Conservation (phyloP, 2,888 invertebrate species). For the Linnaemya vulpina region DNA sequence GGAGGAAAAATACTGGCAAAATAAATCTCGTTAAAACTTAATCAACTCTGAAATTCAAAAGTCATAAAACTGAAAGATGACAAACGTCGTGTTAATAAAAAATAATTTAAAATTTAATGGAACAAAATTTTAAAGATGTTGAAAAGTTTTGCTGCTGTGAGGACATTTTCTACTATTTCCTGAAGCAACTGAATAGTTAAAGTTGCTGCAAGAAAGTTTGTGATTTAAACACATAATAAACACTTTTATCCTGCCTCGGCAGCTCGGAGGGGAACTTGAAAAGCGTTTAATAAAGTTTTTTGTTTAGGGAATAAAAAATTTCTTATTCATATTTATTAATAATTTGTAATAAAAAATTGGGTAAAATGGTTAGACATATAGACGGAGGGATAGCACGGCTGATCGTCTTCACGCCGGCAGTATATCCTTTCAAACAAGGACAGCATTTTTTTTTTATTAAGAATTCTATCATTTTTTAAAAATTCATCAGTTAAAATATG, state of each 20-base stretch:
- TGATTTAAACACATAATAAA: background rate
- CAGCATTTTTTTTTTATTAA: too few species aligned
- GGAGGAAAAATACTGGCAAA: background rate
- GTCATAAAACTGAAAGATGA: background rate
- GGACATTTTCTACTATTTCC: too few species aligned
- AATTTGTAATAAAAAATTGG: too few species aligned
- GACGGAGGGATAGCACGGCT: too few species aligned
- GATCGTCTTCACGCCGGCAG: too few species aligned
- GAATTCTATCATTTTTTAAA: too few species aligned
- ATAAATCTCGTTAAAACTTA: background rate
- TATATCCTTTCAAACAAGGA: too few species aligned
- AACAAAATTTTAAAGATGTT: background rate
- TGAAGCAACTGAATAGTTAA: background rate
- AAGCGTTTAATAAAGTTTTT: background rate
- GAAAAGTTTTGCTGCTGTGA: background rate
- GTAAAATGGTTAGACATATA: too few species aligned
- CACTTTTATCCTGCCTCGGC: background rate
- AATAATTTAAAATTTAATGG: background rate
- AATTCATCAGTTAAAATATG: too few species aligned
- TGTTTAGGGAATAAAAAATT: background rate
- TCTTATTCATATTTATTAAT: too few species aligned
- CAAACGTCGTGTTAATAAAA: background rate
- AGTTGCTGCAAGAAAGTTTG: background rate
- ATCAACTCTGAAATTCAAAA: background rate
- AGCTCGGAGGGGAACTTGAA: background rate